A percentile compares a stretch with the other conserved stretches of the same genome.
These are phyloP conservation scores for Agrypnus murinus DNA, from an alignment of 2,888 invertebrate genomes.

Conservation along the genomic window DNA sequence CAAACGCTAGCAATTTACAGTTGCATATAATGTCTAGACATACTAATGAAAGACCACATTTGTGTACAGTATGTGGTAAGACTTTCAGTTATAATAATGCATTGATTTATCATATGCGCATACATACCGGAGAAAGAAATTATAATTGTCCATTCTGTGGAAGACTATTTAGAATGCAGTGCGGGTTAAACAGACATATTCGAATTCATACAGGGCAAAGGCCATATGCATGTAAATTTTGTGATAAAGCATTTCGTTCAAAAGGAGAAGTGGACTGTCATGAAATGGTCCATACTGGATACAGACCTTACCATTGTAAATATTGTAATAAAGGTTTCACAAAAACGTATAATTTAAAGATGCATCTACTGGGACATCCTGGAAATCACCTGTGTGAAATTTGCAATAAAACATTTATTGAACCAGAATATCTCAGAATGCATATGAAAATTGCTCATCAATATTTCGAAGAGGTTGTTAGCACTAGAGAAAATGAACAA, in stretches of 20 bases:
- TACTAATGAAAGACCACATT: slow-evolving; percentile 82
- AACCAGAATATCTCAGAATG: slow-evolving; percentile 55
- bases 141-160: slow-evolving; percentile 61
- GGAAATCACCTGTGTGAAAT: slow-evolving; percentile 60
- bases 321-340: slow-evolving; percentile 71
- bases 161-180: slow-evolving; percentile 58
- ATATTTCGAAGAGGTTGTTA: too few relatives aligned
- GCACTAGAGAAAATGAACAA: too few relatives aligned
- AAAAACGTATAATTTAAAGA: slow-evolving; percentile 67
- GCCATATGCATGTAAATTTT: slow-evolving; percentile 84
- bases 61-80: slow-evolving; percentile 87
- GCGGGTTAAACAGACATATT: slow-evolving; percentile 84
- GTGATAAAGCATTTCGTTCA: slow-evolving; percentile 86
- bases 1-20: slow-evolving; percentile 80
- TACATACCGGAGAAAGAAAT: slow-evolving; percentile 61
- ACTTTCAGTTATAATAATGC: slow-evolving; percentile 87
- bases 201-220: slow-evolving; percentile 86
- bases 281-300: slow-evolving; percentile 71
- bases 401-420: slow-evolving; percentile 59
- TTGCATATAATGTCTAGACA: slow-evolving; percentile 86
- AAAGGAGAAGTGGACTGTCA: slow-evolving; percentile 72
- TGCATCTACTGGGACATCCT: slow-evolving; percentile 73
- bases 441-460: slow-evolving; percentile 58
- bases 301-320: slow-evolving; percentile 69
- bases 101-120: slow-evolving; percentile 60